These are phyloP conservation scores for Neoascia interrupta DNA, from an alignment of 2,888 invertebrate species.

Conservation along the genomic window DNA sequence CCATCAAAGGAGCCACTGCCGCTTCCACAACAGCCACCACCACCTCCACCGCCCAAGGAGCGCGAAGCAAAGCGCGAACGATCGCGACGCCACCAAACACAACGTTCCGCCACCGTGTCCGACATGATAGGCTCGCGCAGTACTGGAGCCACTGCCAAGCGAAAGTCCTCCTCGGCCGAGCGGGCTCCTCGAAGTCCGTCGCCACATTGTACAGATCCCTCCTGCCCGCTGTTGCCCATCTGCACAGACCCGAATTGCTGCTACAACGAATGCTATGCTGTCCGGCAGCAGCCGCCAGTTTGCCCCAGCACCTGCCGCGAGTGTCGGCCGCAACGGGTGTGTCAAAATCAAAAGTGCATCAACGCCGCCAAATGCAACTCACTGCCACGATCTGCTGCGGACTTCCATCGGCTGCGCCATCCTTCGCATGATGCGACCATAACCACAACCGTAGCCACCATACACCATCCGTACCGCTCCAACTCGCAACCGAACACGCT, in stretches of 20 bases:
- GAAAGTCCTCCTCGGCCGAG: slow-evolving; percentile 79
- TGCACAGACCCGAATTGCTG: slow-evolving; percentile 80
- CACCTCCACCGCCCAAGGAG: slow-evolving; percentile 47
- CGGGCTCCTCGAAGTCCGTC: slow-evolving; percentile 78
- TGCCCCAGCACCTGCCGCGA: slow-evolving; percentile 78
- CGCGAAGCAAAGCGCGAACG: slow-evolving; percentile 76
- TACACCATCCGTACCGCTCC: slow-evolving; percentile 76
- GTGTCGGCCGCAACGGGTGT: slow-evolving; percentile 77
- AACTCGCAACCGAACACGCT: slow-evolving; percentile 79
- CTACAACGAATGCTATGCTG: slow-evolving; percentile 76
- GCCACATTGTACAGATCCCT: slow-evolving; percentile 79
- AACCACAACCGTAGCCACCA: slow-evolving; percentile 58
- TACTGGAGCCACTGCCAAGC: slow-evolving; percentile 73
- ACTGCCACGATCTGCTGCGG: slow-evolving; percentile 80
- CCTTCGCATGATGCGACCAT: slow-evolving; percentile 51
- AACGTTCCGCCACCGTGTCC: slow-evolving; percentile 79
- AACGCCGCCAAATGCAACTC: slow-evolving; percentile 80
- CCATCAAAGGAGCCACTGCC: slow-evolving; percentile 68
- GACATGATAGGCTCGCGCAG: slow-evolving; percentile 77
- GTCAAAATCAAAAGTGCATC: slow-evolving; percentile 79
- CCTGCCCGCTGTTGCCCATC: slow-evolving; percentile 78
- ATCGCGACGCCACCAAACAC: slow-evolving; percentile 79
- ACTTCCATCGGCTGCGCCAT: slow-evolving; percentile 77
- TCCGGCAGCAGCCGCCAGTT: slow-evolving; percentile 72
- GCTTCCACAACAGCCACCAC: slow-evolving; percentile 48